phyloP scores from a whole-genome alignment of 2,113 vertebrate genomes.

The Petrocephalus zakoni region DNA sequence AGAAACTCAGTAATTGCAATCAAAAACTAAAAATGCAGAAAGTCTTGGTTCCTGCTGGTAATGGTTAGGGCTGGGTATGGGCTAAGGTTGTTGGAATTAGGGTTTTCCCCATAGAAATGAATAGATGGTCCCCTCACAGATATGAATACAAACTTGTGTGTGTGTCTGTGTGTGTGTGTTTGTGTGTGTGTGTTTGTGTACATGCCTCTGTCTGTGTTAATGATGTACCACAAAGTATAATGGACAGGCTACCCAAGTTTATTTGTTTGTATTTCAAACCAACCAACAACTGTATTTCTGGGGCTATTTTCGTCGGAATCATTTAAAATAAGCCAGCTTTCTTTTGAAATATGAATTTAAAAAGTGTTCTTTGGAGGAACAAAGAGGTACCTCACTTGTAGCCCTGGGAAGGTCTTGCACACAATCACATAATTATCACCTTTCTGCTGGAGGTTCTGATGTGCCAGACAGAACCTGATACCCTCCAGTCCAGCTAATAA shows the following conservation, averaged over 20 bases:
- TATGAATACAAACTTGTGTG: not conserved
- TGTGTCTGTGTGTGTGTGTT: not conserved
- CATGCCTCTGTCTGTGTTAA: too few relatives aligned
- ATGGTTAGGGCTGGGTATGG: not conserved
- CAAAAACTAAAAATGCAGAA: not conserved
- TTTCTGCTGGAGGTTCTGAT: not conserved
- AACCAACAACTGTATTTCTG: not conserved
- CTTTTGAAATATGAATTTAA: not conserved
- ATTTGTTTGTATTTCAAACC: not conserved
- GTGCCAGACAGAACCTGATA: slow-evolving; percentile 9
- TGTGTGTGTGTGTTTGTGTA: not conserved
- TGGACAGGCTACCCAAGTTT: not conserved
- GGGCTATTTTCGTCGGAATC: not conserved
- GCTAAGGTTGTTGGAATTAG: too few relatives aligned
- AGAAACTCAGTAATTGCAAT: not conserved
- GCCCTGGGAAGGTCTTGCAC: not conserved
- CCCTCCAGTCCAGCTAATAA: not conserved
- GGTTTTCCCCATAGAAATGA: too few relatives aligned
- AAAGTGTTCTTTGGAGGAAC: not conserved
- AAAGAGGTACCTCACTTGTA: not conserved
- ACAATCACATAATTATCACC: slow-evolving; percentile 8
- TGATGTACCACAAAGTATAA: not conserved
- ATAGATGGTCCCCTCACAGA: too few relatives aligned
- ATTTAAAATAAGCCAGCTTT: not conserved
- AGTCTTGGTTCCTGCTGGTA: not conserved